Base-by-base conservation (phyloP, 2,888 invertebrate species). In the Agrilus cyanescens region DNA sequence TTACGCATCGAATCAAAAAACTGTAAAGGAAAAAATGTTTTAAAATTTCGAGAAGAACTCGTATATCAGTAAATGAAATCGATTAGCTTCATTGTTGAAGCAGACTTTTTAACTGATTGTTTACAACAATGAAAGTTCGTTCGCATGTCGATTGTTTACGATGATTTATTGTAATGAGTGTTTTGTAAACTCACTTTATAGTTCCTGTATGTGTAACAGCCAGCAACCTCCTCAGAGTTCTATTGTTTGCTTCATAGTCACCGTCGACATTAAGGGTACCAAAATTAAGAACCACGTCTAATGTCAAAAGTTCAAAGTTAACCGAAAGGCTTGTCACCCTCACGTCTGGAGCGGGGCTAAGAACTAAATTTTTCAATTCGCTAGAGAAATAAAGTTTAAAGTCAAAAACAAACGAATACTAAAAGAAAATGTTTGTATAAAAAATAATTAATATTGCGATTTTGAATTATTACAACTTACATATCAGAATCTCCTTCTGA, bases 401-500 rank as follows among this genome's bases (percentile, higher is more conserved):
- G n/a, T n/a, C n/a, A n/a, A n/a, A 25, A 58, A 48, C 39, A 41
- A 41, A 45, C 12, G 35, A 42, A 41, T 44, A 44, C 8, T 57
- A 40, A 16, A 16, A 44, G 20, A 39, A 41, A 34, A 31, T 18
- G 7, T 18, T 16, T 38, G 38, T 15, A 32, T 20, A 37, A 38
- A 30, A 16, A 10, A 35, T 33, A 41, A 16, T 34, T 37, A 16
- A 33, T 33, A 32, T 37, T 20, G 25, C 14, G 31, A 20, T 7
- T 25, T 10, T 10, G 10, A 25, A 25, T 10, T 10, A 25, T 25
- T 15, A 12, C 40, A 37, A 70, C 70, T 72, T 66, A 75, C 75
- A 75, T 72, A 62, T 74, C 72, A 41, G 73, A 74, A 53, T 74
- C 73, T 56, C 71, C 73, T 13, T 72, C 62, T 50, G 72, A 71